Evolutionary conservation across 2,888 invertebrate genomes (phyloP), one percentile per base, ranked within the genome.

Genomic region (Acanthoscelides obtectus): DNA sequence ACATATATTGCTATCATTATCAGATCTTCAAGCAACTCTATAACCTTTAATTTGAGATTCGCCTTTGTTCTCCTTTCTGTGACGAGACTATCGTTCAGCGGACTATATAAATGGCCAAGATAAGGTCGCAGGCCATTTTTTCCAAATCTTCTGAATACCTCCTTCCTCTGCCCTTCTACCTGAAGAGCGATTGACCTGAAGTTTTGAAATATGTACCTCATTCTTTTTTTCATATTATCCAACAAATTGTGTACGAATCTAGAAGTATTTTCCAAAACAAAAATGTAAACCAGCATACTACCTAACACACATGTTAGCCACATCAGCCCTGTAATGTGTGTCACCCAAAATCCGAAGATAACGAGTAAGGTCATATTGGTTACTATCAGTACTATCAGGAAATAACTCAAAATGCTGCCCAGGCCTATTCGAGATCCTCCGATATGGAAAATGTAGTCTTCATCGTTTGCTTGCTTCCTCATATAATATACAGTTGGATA

Each of bases 1-100:
- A 80, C 79, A 68, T 81, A 82, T 2, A 80, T 67, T 0, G 75
- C 70, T 66, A 80, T 79, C 80, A 81, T 80, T 1, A 78, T 22
- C 22, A 82, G 64, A 69, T 81, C 81, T 71, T 79, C 77, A 1
- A 81, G 22, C 20, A 79, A 74, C 64, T 77, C 76, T 22, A 75
- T 21, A 0, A 76, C 66, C 64, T 71, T 71, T 67, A 67, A 27
- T 72, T 75, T 79, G 5, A 73, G 70, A 6, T 69, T 69, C 71
- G 74, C 77, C 73, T 73, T 71, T 68, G 75, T 68, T 45, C 72
- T 73, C 12, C 72, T 67, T 67, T 76, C 75, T 77, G 77, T 64
- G 64, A 71, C 71, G 20, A 72, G 22, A 66, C 17, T 66, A 64
- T 66, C 27, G 66, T 75, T 75, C 64, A 79, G 21, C 8, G 74